Evolutionary conservation across 2,113 vertebrate species (phyloP).

Genomic region (Hydrochoerus hydrochaeris): DNA sequence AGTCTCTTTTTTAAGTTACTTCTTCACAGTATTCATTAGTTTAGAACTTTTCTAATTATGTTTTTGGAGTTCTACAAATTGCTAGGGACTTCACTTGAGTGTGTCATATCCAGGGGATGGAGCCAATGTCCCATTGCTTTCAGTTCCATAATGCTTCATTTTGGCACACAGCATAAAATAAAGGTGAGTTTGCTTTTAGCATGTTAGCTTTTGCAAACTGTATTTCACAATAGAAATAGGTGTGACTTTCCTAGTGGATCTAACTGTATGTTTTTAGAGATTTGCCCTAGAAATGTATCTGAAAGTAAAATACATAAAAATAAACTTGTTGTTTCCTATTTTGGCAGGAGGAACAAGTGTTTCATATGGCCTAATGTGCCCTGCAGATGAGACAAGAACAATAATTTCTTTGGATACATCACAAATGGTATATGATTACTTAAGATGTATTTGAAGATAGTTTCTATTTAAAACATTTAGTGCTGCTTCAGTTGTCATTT

Average conservation of each 20-base stretch:
- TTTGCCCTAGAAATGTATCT: constrained; percentile 55
- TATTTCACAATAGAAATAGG: constrained; percentile 66
- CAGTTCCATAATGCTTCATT: constrained; percentile 64
- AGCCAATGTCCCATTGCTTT: constrained; percentile 56
- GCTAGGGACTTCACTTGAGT: constrained; percentile 65
- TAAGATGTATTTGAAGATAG: constrained; percentile 21
- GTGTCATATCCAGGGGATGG: constrained; percentile 28
- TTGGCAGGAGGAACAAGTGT: constrained; percentile 97
- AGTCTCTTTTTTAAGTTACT: constrained; percentile 35
- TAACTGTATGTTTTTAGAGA: constrained; percentile 34
- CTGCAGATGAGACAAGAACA: constrained; percentile 94
- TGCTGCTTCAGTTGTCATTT: constrained; percentile 26
- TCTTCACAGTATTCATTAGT: constrained; percentile 49
- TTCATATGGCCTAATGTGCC: constrained; percentile 96
- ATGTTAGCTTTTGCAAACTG: constrained; percentile 47
- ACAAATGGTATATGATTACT: constrained; percentile 93
- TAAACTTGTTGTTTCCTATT: constrained; percentile 55
- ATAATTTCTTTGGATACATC: constrained; percentile 98
- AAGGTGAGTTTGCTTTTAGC: constrained; percentile 66
- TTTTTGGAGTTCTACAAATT: constrained; percentile 71
- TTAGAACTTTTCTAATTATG: constrained; percentile 71
- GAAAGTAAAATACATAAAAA: constrained; percentile 60
- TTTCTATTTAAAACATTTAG: constrained; percentile 38
- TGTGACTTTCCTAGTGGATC: background rate
- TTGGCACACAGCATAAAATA: constrained; percentile 62